Base-by-base conservation (phyloP, 2,888 invertebrate species). In the Sinhomidia bicolor region DNA sequence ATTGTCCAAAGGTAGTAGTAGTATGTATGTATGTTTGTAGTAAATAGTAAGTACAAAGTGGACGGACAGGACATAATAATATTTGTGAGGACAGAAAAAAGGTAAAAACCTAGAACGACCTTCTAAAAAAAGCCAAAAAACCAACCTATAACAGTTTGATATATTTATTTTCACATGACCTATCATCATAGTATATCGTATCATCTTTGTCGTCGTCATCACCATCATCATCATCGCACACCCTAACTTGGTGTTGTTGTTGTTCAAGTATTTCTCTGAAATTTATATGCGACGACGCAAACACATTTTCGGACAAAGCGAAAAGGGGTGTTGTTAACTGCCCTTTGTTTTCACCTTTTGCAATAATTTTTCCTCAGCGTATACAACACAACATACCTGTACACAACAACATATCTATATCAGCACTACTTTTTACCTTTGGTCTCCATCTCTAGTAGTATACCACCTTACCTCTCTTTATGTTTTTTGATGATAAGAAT, bases 261-360 rank as follows among this genome's bases (percentile, higher is more conserved):
- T 3, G 3, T 14, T 12, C 20, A 71, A 44, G 41, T n/a, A 51
- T 47, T 9, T 78, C 17, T 78, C n/a, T n/a, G n/a, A n/a, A n/a
- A n/a, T 9, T n/a, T 51, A 29, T 29, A 32, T 3, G 17, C 44
- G 26, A 79, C 17, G 32, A 51, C 54, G 17, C 3, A 54, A 6
- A 17, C 17, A 29, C 23, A 60, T 60, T 60, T 23, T 85, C 54
- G 36, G 32, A 79, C 54, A 51, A 57, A 74, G 68, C 20, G 74
- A 81, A 65, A 54, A 17, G 81, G 83, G 82, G 88, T 78, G 83
- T 83, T 83, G 17, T 32, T 79, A 88, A 47, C 88, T 88, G 83
- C 88, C 88, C 88, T 88, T 88, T 88, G 84, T 88, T 88, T 84
- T 88, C 88, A 88, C 88, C 88, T 88, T 80, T 54, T 36, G 76